These are phyloP conservation scores for Branchinecta lindahli DNA, from an alignment of 1,140 invertebrate genomes.

Conservation along the genomic window DNA sequence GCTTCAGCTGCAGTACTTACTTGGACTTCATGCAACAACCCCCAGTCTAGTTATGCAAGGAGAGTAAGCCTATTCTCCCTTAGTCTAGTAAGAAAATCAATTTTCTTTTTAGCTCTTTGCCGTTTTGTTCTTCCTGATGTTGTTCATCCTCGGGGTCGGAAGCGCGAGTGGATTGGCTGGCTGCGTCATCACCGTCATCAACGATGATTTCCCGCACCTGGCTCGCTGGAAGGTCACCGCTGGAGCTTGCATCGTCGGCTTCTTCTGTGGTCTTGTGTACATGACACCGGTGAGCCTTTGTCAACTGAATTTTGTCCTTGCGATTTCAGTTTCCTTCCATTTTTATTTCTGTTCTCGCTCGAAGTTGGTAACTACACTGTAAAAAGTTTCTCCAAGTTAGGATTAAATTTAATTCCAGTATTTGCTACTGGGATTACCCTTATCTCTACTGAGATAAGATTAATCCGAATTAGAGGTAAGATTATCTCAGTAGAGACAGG, in stretches of 20 bases:
- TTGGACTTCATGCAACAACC: no score
- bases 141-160: constrained; percentile 29
- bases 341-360: neutral
- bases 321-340: neutral
- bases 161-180: constrained; percentile 24
- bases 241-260: constrained; percentile 25
- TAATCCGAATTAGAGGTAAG: no score
- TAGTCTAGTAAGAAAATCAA: neutral
- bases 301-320: no score
- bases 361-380: no score
- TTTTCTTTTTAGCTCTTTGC: constrained; percentile 33
- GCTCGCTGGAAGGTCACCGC: constrained; percentile 26
- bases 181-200: constrained; percentile 28
- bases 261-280: constrained; percentile 28
- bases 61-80: no score
- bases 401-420: no score
- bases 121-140: constrained; percentile 36
- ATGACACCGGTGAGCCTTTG: constrained; percentile 25
- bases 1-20: no score
- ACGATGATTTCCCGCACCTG: constrained; percentile 28
- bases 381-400: no score
- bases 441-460: no score
- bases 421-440: no score
- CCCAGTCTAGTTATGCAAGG: no score
- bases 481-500: no score